Evolutionary conservation across 1,140 invertebrate genomes (phyloP).

Genomic region (Muscidifurax raptorellus): DNA sequence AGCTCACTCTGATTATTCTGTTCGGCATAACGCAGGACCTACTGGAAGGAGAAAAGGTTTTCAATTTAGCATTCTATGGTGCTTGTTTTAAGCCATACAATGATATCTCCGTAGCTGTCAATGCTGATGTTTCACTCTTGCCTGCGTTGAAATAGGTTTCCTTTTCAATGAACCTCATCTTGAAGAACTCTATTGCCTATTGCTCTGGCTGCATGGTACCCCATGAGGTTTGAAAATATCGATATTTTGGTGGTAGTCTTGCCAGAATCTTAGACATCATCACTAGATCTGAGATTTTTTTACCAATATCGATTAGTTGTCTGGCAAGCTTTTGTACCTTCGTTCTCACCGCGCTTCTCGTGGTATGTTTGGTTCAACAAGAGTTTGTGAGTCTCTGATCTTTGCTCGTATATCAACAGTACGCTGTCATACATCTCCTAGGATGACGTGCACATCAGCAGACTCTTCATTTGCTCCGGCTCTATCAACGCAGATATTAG

Average conservation of each 20-base stretch:
- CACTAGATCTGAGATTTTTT: conserved; percentile 35
- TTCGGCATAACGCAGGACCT: too few species aligned
- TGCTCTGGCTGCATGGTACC: conserved; percentile 16
- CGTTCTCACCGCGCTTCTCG: conserved; percentile 34
- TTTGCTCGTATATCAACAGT: neutral
- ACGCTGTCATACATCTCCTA: neutral
- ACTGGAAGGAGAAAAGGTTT: too few species aligned
- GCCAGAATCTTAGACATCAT: conserved; percentile 52
- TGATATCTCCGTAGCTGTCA: conserved; percentile 31
- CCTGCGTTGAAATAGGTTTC: too few species aligned
- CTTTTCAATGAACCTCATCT: too few species aligned
- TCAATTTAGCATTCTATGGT: too few species aligned
- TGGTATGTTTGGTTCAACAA: conserved; percentile 48
- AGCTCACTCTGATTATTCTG: too few species aligned
- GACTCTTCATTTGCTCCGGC: too few species aligned
- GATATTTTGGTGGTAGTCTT: conserved; percentile 50
- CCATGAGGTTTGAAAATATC: conserved; percentile 33
- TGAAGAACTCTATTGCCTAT: too few species aligned
- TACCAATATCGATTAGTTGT: conserved; percentile 50
- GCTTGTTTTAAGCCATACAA: too few species aligned
- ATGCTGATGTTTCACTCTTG: too few species aligned
- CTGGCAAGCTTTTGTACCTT: conserved; percentile 49
- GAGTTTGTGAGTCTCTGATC: conserved; percentile 20
- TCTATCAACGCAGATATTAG: too few species aligned
- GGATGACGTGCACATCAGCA: too few species aligned